Base-by-base conservation (phyloP, 2,888 invertebrate species). In the Cerastoderma edule region DNA sequence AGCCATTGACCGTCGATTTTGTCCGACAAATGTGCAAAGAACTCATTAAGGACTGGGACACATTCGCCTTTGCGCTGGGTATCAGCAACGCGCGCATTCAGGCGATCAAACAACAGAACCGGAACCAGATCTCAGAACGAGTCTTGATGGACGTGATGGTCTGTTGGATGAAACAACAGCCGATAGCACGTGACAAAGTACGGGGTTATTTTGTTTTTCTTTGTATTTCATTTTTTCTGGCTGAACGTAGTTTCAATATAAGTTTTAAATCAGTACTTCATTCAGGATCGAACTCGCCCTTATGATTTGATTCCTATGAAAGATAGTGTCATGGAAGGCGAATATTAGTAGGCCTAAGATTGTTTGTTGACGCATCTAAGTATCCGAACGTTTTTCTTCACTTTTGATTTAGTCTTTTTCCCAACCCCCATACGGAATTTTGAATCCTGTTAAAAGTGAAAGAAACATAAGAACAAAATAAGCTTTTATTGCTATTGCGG, bases 61-160 rank as follows among this genome's bases (percentile, higher is more conserved):
- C 28, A 28, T 80, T 80, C 35, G 80, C 80, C n/a, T 50, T 63
- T n/a, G 76, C 74, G 2, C 67, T 80, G 30, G 74, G 75, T 0
- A 69, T 80, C 53, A 66, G 77, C 53, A 67, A 72, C 22, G 80
- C 80, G 3, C 53, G 80, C 0, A 66, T 80, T 22, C 80, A 78
- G 50, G 74, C 77, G 0, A 77, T 80, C 27, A 77, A 74, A 39
- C 80, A 80, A 48, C 77, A 77, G 4, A 75, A 80, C 68, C 66
- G 68, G 30, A 76, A 74, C 67, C 66, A 65, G 19, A 63, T 69
- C 13, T 72, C 76, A 6, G 80, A 80, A 48, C 73, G 67, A 56
- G 69, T 77, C 30, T 53, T 80, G 5, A 76, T 80, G 76, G 77
- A 80, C 56, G 66, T 80, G 13, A 63, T 80, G 1, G 71, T 77